Percentiles rank a stretch among this genome's conserved stretches.
These are phyloP conservation scores for Halcyon malimbica DNA, from an alignment of 2,113 vertebrate genomes.

Conservation along the genomic window DNA sequence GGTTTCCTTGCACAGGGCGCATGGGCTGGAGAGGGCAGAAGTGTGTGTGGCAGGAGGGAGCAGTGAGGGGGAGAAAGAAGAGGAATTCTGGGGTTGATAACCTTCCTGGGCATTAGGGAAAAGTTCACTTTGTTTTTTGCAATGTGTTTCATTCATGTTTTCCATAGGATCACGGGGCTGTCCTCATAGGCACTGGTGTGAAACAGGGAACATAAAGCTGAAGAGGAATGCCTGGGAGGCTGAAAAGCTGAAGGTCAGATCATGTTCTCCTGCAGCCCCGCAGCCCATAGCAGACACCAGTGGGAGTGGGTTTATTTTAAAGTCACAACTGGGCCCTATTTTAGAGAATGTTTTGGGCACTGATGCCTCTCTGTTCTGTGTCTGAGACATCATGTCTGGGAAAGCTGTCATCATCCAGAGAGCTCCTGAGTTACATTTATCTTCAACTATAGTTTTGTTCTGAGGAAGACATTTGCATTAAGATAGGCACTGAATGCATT, in stretches of 20 bases:
- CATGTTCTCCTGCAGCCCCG: not conserved
- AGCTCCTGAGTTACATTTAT: not conserved
- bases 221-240: not conserved
- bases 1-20: not conserved
- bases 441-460: not conserved
- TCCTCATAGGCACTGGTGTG: not conserved
- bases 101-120: not conserved
- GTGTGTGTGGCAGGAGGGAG: not conserved
- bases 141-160: not conserved
- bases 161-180: not conserved
- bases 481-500: not conserved
- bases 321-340: rapidly evolving
- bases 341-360: not conserved
- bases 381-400: not conserved
- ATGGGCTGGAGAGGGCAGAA: not conserved
- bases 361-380: not conserved
- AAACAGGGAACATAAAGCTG: not conserved
- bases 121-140: not conserved
- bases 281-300: not conserved
- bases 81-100: not conserved
- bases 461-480: not conserved
- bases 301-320: not conserved
- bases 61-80: not conserved
- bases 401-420: not conserved
- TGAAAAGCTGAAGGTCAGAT: not conserved